Evolutionary conservation across 1,140 invertebrate species (phyloP), one percentile per base, ranked within the genome.

Genomic region (Sitobion miscanthi): DNA sequence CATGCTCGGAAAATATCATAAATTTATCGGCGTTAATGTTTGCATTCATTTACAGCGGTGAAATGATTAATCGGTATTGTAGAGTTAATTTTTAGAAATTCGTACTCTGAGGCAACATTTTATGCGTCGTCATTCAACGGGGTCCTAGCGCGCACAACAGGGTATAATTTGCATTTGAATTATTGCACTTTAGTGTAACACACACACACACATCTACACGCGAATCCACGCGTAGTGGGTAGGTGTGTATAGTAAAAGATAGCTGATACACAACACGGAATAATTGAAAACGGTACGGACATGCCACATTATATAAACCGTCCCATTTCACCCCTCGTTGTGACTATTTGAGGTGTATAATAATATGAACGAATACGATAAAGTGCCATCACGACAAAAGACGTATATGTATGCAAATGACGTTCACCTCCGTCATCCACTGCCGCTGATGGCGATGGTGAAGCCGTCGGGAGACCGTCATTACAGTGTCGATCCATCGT

Each of bases 331-430:
- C 0, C 83, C n/a, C 30, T 38, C 38, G 23, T 85, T 11, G 83
- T 85, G 83, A 86, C 42, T 86, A 86, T 47, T 45, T 25, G 45
- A 47, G 42, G 85, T 86, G 42, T 42, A 86, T 86, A 86, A 47
- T 86, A 85, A 45, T 85, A 85, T 85, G 42, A 85, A 45, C 23
- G 83, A 85, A 85, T 85, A 25, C 83, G 83, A 85, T 85, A 42
- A 42, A 42, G 38, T 42, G 38, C 83, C 83, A 85, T 45, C 25
- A 11, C 42, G 83, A 85, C 38, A 85, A 85, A 42, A 85, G 23
- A 54, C n/a, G 49, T 62, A 90, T 62, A 90, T 38, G 54, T 57
- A 90, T 90, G 89, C n/a, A 90, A 90, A 90, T 90, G 52, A 90
- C 35, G 54, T 90, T 90, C 52, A 52, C n/a, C 62, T 77, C 62